Conservation (phyloP, 2,797 vertebrate genomes). For the Enteromius paludinosus region DNA sequence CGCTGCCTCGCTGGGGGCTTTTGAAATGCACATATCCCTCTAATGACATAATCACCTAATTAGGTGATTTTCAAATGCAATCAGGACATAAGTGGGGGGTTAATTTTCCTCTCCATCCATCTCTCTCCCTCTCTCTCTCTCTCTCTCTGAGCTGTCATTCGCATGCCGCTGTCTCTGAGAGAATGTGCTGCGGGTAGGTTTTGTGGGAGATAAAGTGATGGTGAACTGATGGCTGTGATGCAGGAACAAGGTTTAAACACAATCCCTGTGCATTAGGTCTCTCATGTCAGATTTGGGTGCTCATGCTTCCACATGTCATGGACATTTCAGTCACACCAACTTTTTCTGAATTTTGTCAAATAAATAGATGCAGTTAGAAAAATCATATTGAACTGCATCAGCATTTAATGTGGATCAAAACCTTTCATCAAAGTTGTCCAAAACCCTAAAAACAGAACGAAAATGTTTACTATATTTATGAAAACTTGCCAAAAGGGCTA, state of each 20-base stretch:
- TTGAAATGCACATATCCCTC: slow-evolving; percentile 82
- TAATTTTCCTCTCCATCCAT: slow-evolving; percentile 83
- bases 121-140: slow-evolving; percentile 78
- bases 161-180: slow-evolving; percentile 62
- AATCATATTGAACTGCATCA: neutral
- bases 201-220: neutral
- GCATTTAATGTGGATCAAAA: too few species aligned
- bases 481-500: neutral
- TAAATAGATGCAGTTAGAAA: neutral
- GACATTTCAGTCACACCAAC: neutral
- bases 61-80: slow-evolving; percentile 87
- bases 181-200: slow-evolving; percentile 41
- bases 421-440: too few species aligned
- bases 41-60: slow-evolving; percentile 98
- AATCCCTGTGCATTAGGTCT: neutral
- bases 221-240: neutral
- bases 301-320: neutral
- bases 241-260: neutral
- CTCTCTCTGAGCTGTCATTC: slow-evolving; percentile 73
- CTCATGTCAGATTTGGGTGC: neutral
- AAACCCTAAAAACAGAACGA: too few species aligned
- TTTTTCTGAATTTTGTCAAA: neutral
- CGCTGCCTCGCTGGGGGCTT: slow-evolving; percentile 82
- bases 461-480: too few species aligned
- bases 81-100: slow-evolving; percentile 81